Conservation (phyloP, 64 coral and sea anemone species). For the Actinia equina region DNA sequence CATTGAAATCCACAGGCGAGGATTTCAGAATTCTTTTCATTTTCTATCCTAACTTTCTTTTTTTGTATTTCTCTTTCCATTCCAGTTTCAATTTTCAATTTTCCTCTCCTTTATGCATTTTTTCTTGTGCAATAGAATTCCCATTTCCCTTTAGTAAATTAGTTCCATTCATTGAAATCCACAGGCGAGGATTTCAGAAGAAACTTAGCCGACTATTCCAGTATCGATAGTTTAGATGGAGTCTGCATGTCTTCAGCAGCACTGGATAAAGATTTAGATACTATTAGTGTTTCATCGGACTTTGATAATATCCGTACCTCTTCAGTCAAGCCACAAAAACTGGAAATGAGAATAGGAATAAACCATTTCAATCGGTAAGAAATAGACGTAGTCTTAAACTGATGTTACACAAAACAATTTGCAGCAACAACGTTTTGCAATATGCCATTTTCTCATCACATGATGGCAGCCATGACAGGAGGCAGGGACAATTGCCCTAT, state of each 20-base stretch:
- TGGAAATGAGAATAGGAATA: slow-evolving; percentile 92
- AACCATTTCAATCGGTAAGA: slow-evolving; percentile 93
- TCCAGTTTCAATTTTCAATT: background rate
- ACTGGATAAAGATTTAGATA: background rate
- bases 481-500: too few relatives aligned
- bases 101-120: background rate
- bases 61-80: background rate
- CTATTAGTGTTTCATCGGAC: slow-evolving; percentile 51
- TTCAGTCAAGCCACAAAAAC: slow-evolving; percentile 73
- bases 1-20: slow-evolving; percentile 31
- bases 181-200: slow-evolving; percentile 61
- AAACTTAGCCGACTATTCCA: background rate
- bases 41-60: too few relatives aligned
- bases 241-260: slow-evolving; percentile 54
- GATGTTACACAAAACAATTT: background rate
- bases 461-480: too few relatives aligned
- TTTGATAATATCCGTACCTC: slow-evolving; percentile 39
- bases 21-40: slow-evolving; percentile 38
- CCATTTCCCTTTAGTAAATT: background rate
- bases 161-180: background rate
- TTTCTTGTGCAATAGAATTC: too few relatives aligned
- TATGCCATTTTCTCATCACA: too few relatives aligned
- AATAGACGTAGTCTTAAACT: background rate
- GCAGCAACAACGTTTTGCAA: too few relatives aligned
- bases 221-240: slow-evolving; percentile 76